Evolutionary conservation across 2,797 vertebrate genomes (phyloP), one percentile per base, ranked within the genome.

Genomic region (Coreius guichenoti): DNA sequence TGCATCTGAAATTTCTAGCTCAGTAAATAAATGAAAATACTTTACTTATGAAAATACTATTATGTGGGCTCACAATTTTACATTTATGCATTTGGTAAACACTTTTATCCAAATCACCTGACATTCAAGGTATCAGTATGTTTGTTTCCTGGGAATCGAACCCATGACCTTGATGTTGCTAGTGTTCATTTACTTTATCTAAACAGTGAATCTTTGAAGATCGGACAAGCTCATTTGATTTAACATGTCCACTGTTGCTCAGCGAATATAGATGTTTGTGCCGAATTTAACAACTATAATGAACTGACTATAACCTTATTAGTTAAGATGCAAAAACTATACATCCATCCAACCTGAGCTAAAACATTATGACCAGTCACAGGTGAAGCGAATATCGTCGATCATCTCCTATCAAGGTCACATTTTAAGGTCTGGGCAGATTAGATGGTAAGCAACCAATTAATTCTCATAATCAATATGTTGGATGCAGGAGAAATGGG

Each of bases 1-100:
- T 29, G 87, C 84, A 83, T 21, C 84, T 58, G 14, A 58, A 39
- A 16, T 61, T 11, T 76, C 31, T 8, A 75, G 9, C 3, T 74
- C 17, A 51, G 5, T 33, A 75, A 23, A 51, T 75, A 0, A 33
- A 51, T 51, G 9, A 2, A 51, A n/a, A n/a, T n/a, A n/a, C 51
- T 31, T 75, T 29, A 75, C 5, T 29, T 12, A 74, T 11, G 3
- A 68, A 68, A 68, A 65, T 65, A 31, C 61, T 16, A 65, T 65
- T 65, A 7, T 63, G 5, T 29, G 13, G 61, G 13, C n/a, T 63
- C 61, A 29, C 5, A 14, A 61, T 14, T 26, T 26, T 61, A 29
- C 58, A 63, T 63, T 14, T 63, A 63, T 63, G 58, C 58, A 63
- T 61, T 26, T 26, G 58, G 58, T 63, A 63, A 26, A 63, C 5